Evolutionary conservation across 2,888 invertebrate species (phyloP).

Genomic region (Aporophyla nigra): DNA sequence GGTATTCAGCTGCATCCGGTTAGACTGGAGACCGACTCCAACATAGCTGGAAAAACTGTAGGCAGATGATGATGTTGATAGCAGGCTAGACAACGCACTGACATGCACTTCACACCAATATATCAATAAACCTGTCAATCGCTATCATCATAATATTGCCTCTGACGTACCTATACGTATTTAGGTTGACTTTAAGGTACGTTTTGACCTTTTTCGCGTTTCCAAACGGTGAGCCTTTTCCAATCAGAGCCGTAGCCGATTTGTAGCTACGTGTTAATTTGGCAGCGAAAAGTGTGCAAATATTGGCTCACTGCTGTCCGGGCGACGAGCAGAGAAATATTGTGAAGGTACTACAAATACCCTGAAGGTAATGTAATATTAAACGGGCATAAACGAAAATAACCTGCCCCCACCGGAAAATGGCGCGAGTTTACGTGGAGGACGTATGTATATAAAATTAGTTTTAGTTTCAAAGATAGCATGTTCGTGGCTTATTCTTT

Average conservation of each 20-base stretch:
- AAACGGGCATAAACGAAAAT: background rate
- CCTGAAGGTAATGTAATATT: background rate
- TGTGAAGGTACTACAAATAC: constrained; percentile 20
- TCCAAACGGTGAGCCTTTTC: constrained; percentile 31
- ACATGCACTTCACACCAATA: background rate
- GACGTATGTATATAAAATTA: background rate
- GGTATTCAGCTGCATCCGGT: too few relatives aligned
- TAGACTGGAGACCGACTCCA: too few relatives aligned
- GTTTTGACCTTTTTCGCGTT: constrained; percentile 31
- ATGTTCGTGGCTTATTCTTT: background rate
- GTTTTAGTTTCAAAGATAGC: background rate
- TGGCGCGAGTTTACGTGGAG: background rate
- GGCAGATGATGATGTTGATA: too few relatives aligned
- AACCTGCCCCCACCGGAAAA: background rate
- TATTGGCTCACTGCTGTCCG: constrained; percentile 17
- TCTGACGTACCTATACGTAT: background rate
- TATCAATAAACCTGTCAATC: background rate
- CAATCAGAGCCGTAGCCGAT: constrained; percentile 39
- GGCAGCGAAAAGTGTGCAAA: constrained; percentile 23
- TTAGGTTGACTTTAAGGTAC: background rate
- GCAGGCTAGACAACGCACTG: background rate
- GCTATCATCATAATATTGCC: too few relatives aligned
- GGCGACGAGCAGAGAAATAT: constrained; percentile 2
- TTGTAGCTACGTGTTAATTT: constrained; percentile 39
- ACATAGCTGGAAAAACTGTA: too few relatives aligned